Evolutionary conservation across 2,113 vertebrate species (phyloP).

Genomic region (Gadus chalcogrammus): DNA sequence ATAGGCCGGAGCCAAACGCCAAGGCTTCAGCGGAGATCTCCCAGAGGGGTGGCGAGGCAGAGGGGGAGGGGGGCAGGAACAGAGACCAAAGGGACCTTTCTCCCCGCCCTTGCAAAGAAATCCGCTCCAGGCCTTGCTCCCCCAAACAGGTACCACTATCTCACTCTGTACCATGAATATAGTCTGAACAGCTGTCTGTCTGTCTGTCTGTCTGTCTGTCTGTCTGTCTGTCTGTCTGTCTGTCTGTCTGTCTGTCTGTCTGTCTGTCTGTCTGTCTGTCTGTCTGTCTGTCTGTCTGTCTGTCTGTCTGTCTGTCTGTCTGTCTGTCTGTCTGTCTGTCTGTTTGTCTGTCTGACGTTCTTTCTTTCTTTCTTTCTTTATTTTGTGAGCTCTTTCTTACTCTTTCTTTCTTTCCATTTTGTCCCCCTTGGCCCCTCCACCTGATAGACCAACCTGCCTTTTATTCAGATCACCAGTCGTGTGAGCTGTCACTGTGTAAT

Average conservation of each 20-base stretch:
- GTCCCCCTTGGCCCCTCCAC: background rate
- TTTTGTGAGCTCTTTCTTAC: too few species aligned
- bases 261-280: background rate
- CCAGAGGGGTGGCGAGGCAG: background rate
- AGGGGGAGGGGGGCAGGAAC: background rate
- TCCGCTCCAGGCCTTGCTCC: constrained; percentile 26
- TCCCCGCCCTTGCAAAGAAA: background rate
- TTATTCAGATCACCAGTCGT: background rate
- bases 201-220: background rate
- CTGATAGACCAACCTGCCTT: background rate
- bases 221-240: background rate
- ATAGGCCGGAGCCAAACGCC: constrained; percentile 23
- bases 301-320: too few species aligned
- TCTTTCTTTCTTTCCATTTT: too few species aligned
- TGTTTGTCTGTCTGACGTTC: background rate
- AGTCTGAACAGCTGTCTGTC: background rate
- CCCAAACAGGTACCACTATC: background rate
- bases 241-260: background rate
- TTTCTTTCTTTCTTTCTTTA: background rate
- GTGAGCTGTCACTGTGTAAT: too few species aligned
- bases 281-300: too few species aligned
- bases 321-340: too few species aligned
- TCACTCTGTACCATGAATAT: too few species aligned
- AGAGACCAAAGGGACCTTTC: background rate
- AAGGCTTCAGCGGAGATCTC: too few species aligned